Evolutionary conservation across 2,888 invertebrate genomes (phyloP).

Genomic region (Pyrrhia umbra): DNA sequence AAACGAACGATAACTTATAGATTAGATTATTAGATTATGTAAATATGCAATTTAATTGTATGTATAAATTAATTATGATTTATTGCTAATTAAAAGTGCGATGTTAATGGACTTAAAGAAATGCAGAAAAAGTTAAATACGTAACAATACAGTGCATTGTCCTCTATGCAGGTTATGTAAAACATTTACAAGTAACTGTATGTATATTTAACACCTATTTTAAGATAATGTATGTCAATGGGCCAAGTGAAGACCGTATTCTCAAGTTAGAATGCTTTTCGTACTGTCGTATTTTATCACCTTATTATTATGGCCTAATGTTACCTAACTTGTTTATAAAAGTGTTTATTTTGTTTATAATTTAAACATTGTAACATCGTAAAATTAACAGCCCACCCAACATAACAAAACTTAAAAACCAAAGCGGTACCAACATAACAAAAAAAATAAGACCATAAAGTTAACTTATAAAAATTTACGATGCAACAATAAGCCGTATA

Average conservation of each 20-base stretch:
- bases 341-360: neutral
- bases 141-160: conserved; percentile 30
- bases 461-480: conserved; percentile 36
- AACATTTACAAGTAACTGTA: conserved; percentile 20
- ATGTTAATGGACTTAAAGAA: neutral
- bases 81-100: neutral
- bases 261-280: conserved; percentile 1
- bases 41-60: neutral
- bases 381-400: conserved; percentile 23
- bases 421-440: conserved; percentile 26
- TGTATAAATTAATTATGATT: neutral
- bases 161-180: conserved; percentile 15
- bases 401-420: neutral
- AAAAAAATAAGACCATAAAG: conserved; percentile 40
- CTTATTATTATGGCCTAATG: neutral
- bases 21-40: neutral
- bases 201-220: conserved; percentile 17
- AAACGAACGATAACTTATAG: too few species aligned
- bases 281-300: neutral
- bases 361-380: neutral
- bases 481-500: conserved; percentile 46
- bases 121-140: conserved; percentile 10
- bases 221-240: conserved; percentile 29
- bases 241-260: conserved; percentile 9
- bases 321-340: neutral